Base-by-base conservation (phyloP, 2,888 invertebrate genomes). In the Leucophenga montana region DNA sequence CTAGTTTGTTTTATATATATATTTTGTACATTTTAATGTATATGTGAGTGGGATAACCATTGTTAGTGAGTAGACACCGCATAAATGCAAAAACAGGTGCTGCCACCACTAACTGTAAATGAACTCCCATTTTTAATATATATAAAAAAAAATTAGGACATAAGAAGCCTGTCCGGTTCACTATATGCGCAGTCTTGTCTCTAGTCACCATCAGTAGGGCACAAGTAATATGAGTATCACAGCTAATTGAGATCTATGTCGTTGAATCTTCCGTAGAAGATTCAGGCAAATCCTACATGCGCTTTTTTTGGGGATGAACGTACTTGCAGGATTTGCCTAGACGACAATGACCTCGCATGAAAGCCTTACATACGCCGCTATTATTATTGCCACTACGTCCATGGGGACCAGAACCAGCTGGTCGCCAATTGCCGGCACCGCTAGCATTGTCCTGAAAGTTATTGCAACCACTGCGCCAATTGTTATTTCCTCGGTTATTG, bases 321-420 rank as follows among this genome's bases (percentile, higher is more conserved):
- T 94, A 97, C 67, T 93, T 92, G 89, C 97, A 97, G 78, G 93
- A 93, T 79, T 94, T 94, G 68, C 95, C 95, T 85, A 94, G 92
- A 66, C 95, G 90, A 89, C 97, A 97, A 73, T 92, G 94, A 0
- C 96, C 96, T 79, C 93, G 93, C 86, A 94, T 93, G 83, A 94
- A 94, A 86, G 95, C 94, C 85, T 94, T 93, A 86, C 96, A 96
- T 14, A 93, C 89, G 64, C 91, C 89, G 82, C 77, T 83, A 59
- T 75, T 82, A 54, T 75, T 88, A 57, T 84, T 84, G 18, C 86
- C 85, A 9, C 85, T 82, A 16, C 88, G 86, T 61, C 82, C 83
- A 72, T 83, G 82, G 68, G 78, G 76, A 71, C 90, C 84, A 86
- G 91, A 89, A 79, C 89, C 90, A 82, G 90, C 85, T 85, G 91